Base-by-base conservation (phyloP, 2,888 invertebrate species). In the Gymnosoma rotundatum region DNA sequence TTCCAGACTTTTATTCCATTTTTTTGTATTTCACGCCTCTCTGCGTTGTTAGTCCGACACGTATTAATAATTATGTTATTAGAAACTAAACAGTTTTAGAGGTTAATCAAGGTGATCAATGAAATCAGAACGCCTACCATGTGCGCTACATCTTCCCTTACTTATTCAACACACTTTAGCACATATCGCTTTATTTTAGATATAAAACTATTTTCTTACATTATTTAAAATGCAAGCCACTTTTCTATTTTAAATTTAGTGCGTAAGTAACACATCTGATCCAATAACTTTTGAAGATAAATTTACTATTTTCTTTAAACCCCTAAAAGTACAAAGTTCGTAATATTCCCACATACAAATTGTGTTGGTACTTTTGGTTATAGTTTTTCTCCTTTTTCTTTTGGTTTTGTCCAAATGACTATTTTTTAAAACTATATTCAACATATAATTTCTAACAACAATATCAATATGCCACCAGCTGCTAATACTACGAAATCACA, bases 391-490 rank as follows among this genome's bases (percentile, higher is more conserved):
- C 20, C 66, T 52, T 73, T 60, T 45, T n/a, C 50, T n/a, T n/a
- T 25, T 25, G 25, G 1, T 25, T 25, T 25, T 25, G 25, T 25
- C 67, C 72, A 80, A 80, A 74, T 80, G 73, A 80, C 67, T 73
- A 74, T 52, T 67, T 73, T 42, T 56, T 45, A 54, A 73, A 79
- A 79, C 56, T 54, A 80, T 54, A 60, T 73, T 73, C 36, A 67
- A 73, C 67, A 73, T 67, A 80, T 66, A 60, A 60, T 72, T n/a
- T 1, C 18, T 38, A 60, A 61, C 60, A 61, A 61, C 61, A 69
- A 78, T 78, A 54, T 70, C 70, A 70, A 78, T 78, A 78, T 63
- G 42, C 7, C 61, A 74, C n/a, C 79, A 67, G 72, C 66, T 78
- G 78, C 63, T 60, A 48, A 83, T 56, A 73, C 7, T 42, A 42